Conservation (phyloP, 2,113 vertebrate species). For the Spea multiplicata region DNA sequence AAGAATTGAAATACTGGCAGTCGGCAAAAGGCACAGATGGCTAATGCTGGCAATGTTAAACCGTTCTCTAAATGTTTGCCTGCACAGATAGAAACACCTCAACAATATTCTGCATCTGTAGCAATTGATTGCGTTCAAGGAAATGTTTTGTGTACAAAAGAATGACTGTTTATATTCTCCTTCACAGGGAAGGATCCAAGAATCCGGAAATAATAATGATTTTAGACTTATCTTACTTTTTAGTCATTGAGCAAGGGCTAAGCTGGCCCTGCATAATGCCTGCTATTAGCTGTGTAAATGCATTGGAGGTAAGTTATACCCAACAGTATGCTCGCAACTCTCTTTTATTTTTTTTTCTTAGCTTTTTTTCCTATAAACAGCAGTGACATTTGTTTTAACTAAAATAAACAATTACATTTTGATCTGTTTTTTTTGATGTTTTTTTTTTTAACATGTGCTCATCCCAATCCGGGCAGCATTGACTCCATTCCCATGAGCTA, state of each 20-base stretch:
- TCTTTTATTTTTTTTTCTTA: background rate
- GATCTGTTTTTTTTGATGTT: background rate
- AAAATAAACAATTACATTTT: background rate
- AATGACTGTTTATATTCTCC: too few relatives aligned
- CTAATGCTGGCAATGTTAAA: conserved; percentile 39
- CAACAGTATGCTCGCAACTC: background rate
- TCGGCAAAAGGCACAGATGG: conserved; percentile 38
- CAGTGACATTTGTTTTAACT: background rate
- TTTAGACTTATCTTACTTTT: too few relatives aligned
- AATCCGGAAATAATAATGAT: too few relatives aligned
- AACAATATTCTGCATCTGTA: conserved; percentile 16
- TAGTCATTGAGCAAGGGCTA: too few relatives aligned
- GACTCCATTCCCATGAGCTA: background rate
- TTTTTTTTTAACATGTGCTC: background rate
- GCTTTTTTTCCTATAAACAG: background rate
- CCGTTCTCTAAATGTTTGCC: conserved; percentile 8
- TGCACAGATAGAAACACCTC: background rate
- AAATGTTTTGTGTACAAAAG: too few relatives aligned
- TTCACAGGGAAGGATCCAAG: too few relatives aligned
- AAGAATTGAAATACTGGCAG: conserved; percentile 36
- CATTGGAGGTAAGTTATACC: background rate
- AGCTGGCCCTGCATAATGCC: background rate
- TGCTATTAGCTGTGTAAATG: background rate
- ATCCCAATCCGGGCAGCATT: background rate
- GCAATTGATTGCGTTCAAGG: conserved; percentile 22